Evolutionary conservation across 1,140 invertebrate genomes (phyloP), one percentile per base, ranked within the genome.

Genomic region (Rhizoglyphus robini): DNA sequence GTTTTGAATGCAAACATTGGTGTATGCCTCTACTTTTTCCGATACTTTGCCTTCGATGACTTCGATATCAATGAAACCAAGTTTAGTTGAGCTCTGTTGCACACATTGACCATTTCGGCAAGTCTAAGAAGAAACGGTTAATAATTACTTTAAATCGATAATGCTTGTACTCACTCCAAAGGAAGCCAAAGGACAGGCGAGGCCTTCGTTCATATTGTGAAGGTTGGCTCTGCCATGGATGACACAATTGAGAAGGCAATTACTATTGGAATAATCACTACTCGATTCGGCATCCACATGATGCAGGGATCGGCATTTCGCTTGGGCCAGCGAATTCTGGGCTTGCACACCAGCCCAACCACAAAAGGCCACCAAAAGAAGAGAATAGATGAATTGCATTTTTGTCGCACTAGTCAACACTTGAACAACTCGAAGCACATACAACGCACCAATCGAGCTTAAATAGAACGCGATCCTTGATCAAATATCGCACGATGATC

Each of bases 51-150:
- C 23, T 29, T 13, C 8, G 5, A 48, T 46, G 5, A 60, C 34
- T 60, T 60, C 58, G 34, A 60, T 60, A 23, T 36, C 31, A n/a
- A 60, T 60, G 27, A 48, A 29, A 27, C 51, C 51, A 54, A 54
- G 8, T 11, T 54, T n/a, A n/a, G 51, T 20, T 54, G 8, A 23
- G 15, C 20, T 20, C 5, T 5, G 8, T 54, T 54, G 8, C 5
- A 54, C 20, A 54, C 51, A 54, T 27, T 5, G 15, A 8, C 51
- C 51, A 54, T 32, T 20, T 8, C 23, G 8, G 51, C 51, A 54
- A 8, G 23, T 32, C 51, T 54, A 32, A 32, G 8, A 32, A 54
- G n/a, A n/a, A n/a, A n/a, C n/a, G n/a, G n/a, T n/a, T n/a, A n/a
- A n/a, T n/a, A n/a, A n/a, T n/a, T n/a, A n/a, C n/a, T n/a, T n/a